Conservation (phyloP, 2,797 vertebrate species). For the Nasua narica region DNA sequence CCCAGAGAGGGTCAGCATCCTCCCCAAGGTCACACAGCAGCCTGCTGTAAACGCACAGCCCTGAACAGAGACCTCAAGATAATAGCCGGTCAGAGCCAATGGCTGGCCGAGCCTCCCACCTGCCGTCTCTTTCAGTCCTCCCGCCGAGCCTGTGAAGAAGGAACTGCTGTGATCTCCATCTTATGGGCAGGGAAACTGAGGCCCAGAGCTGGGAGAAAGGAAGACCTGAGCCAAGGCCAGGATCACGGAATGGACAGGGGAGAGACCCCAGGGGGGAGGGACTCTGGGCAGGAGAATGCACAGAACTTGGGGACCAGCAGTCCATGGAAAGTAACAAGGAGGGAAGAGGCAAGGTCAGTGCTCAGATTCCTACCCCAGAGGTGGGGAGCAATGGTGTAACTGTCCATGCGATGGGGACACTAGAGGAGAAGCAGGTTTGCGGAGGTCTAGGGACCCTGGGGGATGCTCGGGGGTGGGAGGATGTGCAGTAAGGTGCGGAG, state of each 20-base stretch:
- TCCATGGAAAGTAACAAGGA: background rate
- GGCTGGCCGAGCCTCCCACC: background rate
- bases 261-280: background rate
- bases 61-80: background rate
- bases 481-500: background rate
- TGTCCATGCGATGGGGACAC: background rate
- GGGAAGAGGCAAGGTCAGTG: background rate
- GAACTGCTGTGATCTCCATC: rapidly evolving
- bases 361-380: background rate
- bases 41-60: background rate
- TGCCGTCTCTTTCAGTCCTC: rapidly evolving
- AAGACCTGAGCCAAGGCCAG: rapidly evolving
- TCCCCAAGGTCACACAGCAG: background rate
- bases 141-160: background rate
- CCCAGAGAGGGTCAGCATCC: background rate
- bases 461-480: too few relatives aligned
- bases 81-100: rapidly evolving
- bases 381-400: rapidly evolving
- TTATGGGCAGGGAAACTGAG: background rate
- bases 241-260: background rate
- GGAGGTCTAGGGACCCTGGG: background rate
- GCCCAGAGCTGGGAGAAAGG: background rate
- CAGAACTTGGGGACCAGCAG: background rate
- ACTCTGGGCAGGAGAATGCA: background rate
- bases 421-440: background rate